Base-by-base conservation (phyloP, 2,113 vertebrate genomes). In the Sterrhoptilus dennistouni region DNA sequence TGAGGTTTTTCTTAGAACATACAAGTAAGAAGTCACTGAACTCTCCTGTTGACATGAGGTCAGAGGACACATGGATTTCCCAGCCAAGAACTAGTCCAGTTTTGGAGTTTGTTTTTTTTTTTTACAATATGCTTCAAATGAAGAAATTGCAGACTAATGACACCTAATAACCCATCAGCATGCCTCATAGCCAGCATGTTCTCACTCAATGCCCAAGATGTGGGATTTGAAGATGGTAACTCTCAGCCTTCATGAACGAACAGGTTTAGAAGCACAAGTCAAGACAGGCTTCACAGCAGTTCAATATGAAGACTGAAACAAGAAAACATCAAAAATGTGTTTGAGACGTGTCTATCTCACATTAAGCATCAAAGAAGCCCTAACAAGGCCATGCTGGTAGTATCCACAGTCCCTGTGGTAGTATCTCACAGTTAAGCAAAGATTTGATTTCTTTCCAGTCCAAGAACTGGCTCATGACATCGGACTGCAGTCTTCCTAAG, bases 401-500 rank as follows among this genome's bases (percentile, higher is more conserved):
- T 29, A 61, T 12, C 53, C n/a, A 38, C 7, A 4, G 36, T 45
- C 28, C 28, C 20, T 28, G 11, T 38, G 38, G 38, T 38, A 38
- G 38, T 38, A 38, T 38, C 38, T 38, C 38, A 38, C 38, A 38
- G 38, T 24, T 63, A 69, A 65, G 20, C 17, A 49, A 61, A 81
- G 49, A 68, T 31, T 12, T 22, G 44, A 38, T 31, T 44, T 56
- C 40, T 68, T 90, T 72, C 49, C 53, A 71, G 14, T 16, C 14
- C 29, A 79, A 79, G 83, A 88, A 49, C 29, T 35, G 60, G 74
- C 64, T 83, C 27, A 5, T 25, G n/a, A 64, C 28, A 47, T 42
- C 29, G 44, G 38, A 35, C 35, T 28, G 35, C 35, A 70, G 74
- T 38, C 61, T 79, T 57, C 0, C 0, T 10, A n/a, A 1, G 15